These are phyloP conservation scores for Chiridota heheva DNA, from an alignment of 35 echinoderm and acorn worm genomes.

Conservation along the genomic window DNA sequence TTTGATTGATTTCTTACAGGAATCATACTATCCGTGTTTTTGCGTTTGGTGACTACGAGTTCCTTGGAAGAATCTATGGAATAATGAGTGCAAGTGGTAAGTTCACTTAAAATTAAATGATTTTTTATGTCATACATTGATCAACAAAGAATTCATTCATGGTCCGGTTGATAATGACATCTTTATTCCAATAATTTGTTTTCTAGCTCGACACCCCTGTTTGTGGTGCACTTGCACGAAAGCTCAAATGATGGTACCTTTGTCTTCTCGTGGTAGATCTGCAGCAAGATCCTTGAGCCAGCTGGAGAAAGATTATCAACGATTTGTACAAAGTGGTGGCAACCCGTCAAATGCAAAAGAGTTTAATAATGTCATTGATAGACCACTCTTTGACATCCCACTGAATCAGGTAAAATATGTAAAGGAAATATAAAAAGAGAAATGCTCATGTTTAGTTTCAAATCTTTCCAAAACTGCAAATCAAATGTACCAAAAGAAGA, in stretches of 20 bases:
- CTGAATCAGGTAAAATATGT: conserved; percentile 24
- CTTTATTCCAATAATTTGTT: no score
- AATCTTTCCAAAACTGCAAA: no score
- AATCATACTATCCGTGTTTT: conserved; percentile 7
- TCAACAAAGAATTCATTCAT: no score
- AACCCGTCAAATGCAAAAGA: conserved; percentile 24
- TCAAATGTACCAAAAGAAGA: no score
- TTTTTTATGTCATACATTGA: no score
- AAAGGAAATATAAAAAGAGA: no score
- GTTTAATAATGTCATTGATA: conserved; percentile 22
- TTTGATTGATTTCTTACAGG: no score
- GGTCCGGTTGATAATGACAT: no score
- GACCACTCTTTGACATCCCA: conserved; percentile 21
- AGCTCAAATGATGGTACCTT: conserved; percentile 28
- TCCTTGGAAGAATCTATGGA: conserved; percentile 55
- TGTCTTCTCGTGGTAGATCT: neutral
- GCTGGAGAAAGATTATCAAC: neutral
- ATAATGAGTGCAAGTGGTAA: conserved; percentile 53
- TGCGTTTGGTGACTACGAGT: conserved; percentile 59
- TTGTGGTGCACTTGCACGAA: conserved; percentile 34
- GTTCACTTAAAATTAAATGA: neutral
- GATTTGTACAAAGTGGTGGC: neutral
- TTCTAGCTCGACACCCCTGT: conserved; percentile 45
- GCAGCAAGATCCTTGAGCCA: neutral
- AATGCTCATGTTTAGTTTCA: no score